These are phyloP conservation scores for Aramus guarauna DNA, from an alignment of 2,113 vertebrate genomes.

Conservation along the genomic window DNA sequence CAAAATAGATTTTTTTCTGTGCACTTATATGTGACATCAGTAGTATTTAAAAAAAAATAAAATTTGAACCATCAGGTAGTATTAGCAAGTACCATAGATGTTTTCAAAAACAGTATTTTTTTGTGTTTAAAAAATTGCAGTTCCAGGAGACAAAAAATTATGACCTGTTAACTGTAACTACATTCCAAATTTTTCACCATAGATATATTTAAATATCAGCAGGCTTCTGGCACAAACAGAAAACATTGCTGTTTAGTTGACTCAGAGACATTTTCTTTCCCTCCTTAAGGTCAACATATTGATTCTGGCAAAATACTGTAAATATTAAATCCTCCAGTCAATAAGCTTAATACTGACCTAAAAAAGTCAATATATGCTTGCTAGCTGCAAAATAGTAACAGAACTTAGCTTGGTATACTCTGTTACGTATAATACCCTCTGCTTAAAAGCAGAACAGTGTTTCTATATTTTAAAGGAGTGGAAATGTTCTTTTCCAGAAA, in stretches of 20 bases:
- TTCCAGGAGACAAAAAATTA: neutral
- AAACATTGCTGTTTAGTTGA: conserved; percentile 37
- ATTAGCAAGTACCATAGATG: neutral
- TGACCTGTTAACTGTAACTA: neutral
- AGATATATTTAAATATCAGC: neutral
- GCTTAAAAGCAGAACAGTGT: neutral
- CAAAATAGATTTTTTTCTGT: neutral
- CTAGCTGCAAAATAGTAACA: conserved; percentile 4
- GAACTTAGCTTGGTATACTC: neutral
- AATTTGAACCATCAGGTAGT: neutral
- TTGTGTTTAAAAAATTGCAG: neutral
- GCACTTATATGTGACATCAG: neutral
- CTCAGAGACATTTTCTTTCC: neutral
- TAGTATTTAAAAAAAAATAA: no score
- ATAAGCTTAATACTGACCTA: conserved; percentile 52
- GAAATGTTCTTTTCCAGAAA: neutral
- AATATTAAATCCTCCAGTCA: conserved; percentile 58
- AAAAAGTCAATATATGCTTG: conserved; percentile 47
- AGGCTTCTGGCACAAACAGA: neutral
- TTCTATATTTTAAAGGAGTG: neutral
- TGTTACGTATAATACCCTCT: neutral
- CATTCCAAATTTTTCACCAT: neutral
- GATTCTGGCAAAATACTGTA: conserved; percentile 54
- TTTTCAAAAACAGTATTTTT: neutral
- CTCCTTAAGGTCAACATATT: conserved; percentile 47